Percentiles rank a stretch among this genome's conserved stretches.
Evolutionary conservation across 2,888 invertebrate genomes (phyloP).

Genomic region (Eilema sororculum): DNA sequence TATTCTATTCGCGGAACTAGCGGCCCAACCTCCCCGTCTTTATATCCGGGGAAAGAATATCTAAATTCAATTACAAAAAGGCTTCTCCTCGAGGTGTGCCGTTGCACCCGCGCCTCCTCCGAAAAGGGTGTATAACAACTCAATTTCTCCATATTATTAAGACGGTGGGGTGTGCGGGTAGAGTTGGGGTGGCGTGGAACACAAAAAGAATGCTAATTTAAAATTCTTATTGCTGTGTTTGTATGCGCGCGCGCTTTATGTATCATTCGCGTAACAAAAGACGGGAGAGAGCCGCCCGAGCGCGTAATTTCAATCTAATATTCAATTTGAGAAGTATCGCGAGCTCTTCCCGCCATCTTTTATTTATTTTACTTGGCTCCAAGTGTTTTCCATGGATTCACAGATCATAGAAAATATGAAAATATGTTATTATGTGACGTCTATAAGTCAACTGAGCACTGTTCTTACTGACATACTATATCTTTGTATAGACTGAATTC

Average conservation of each 20-base stretch:
- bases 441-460: slow-evolving; percentile 39
- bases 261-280: slow-evolving; percentile 84
- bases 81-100: slow-evolving; percentile 82
- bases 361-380: slow-evolving; percentile 76
- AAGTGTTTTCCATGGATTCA: slow-evolving; percentile 71
- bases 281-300: slow-evolving; percentile 79
- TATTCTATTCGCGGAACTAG: slow-evolving; percentile 75
- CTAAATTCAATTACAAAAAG: slow-evolving; percentile 87
- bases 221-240: slow-evolving; percentile 85
- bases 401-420: slow-evolving; percentile 62
- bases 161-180: slow-evolving; percentile 77
- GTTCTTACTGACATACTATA: slow-evolving; percentile 1
- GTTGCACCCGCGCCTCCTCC: slow-evolving; percentile 83
- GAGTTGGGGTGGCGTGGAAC: slow-evolving; percentile 76
- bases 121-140: slow-evolving; percentile 85
- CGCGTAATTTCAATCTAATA: slow-evolving; percentile 87
- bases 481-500: neutral
- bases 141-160: slow-evolving; percentile 86
- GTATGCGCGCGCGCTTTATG: slow-evolving; percentile 86
- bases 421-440: slow-evolving; percentile 49
- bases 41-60: slow-evolving; percentile 83
- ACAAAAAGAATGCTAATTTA: slow-evolving; percentile 87
- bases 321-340: slow-evolving; percentile 84
- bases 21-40: slow-evolving; percentile 74
- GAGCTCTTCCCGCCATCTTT: slow-evolving; percentile 76